Evolutionary conservation across 2,888 invertebrate genomes (phyloP), one percentile per base, ranked within the genome.

Genomic region (Allolobophora icterica): DNA sequence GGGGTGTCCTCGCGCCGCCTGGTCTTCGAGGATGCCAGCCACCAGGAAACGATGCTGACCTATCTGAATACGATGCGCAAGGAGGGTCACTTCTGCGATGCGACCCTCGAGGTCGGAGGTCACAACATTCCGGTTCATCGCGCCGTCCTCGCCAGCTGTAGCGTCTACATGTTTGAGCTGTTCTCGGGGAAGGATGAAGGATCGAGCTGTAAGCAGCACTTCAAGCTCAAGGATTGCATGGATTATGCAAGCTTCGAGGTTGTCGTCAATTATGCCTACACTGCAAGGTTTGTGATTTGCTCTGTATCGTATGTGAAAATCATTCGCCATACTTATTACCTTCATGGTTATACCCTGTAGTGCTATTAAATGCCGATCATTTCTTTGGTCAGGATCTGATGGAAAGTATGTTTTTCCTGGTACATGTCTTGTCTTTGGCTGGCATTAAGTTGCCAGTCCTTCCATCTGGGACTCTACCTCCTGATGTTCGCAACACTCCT

Each of bases 21-120:
- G 45, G 42, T 89, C 4, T 89, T 89, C 35, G 89, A 89, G 40
- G 89, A 89, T 19, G 21, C n/a, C 45, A 42, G 17, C 89, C 89
- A 89, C 89, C 90, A 90, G 71, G 90, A 71, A 24, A 90, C 34
- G 83, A 90, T 71, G 93, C 96, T 97, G 92, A 95, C 96, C 91
- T 96, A 97, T 83, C 96, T 98, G 93, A 97, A 97, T 96, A 97
- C 97, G 96, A 97, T 98, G 96, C 96, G 97, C 94, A 97, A 97
- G 95, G 97, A 97, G 95, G 97, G 97, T 91, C 97, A 98, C 95
- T 97, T 98, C 96, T 98, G 97, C 96, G 98, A 98, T 96, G 97
- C 97, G 93, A 96, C 97, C 94, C 96, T 98, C 94, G 97, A 97
- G 95, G 97, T 97, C 94, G 96, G 96, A 89, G 97, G 96, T 93